These are phyloP conservation scores for Blomia tropicalis DNA, from an alignment of 2,888 invertebrate genomes.

Conservation along the genomic window DNA sequence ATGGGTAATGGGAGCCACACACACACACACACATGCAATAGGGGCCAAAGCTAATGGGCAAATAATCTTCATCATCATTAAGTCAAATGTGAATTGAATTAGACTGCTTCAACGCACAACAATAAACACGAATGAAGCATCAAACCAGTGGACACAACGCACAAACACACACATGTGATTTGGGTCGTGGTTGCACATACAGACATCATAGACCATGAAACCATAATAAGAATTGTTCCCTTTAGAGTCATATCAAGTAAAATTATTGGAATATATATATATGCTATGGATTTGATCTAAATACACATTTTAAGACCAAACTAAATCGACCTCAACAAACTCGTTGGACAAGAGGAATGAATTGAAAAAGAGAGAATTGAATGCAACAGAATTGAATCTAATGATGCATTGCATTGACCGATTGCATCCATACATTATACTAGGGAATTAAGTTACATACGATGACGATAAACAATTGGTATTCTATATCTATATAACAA, in stretches of 20 bases:
- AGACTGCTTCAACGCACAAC: slow-evolving; percentile 4
- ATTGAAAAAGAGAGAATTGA: neutral
- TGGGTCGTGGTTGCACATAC: neutral
- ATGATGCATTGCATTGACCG: slow-evolving; percentile 11
- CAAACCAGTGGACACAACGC: neutral
- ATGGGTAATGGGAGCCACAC: too few relatives aligned
- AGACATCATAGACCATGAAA: too few relatives aligned
- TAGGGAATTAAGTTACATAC: slow-evolving; percentile 10
- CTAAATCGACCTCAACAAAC: slow-evolving; percentile 12
- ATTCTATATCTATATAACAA: too few relatives aligned
- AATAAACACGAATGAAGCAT: slow-evolving; percentile 3
- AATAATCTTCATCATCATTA: neutral
- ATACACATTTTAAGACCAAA: neutral
- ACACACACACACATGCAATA: neutral
- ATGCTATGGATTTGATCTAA: neutral
- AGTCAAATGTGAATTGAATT: slow-evolving; percentile 12
- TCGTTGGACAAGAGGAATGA: neutral
- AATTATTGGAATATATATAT: neutral
- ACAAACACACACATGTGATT: slow-evolving; percentile 1
- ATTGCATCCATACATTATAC: slow-evolving; percentile 1
- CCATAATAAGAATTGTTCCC: too few relatives aligned
- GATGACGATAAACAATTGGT: neutral
- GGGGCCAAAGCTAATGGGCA: neutral
- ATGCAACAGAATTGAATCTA: neutral
- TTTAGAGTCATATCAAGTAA: neutral